A percentile compares a stretch with the other conserved stretches of the same genome.
Conservation (phyloP, 2,888 invertebrate genomes). For the Orthosia cruda region DNA sequence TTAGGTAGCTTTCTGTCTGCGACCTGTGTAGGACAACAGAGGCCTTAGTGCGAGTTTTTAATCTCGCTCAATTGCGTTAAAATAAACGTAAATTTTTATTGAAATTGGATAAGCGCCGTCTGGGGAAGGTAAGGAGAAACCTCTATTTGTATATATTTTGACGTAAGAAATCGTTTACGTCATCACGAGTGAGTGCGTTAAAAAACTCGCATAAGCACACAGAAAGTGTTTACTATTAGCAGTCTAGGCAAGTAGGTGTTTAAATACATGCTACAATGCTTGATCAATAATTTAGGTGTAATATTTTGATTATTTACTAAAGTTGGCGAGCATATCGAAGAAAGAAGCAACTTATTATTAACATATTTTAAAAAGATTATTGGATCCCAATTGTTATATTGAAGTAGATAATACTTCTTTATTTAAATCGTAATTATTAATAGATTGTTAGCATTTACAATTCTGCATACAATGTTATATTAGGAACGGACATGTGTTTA, state of each 20-base stretch:
- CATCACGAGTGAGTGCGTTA: too few relatives aligned
- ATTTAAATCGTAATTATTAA: conserved; percentile 1
- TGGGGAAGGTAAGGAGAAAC: too few relatives aligned
- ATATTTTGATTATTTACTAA: neutral
- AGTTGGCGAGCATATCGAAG: conserved; percentile 1
- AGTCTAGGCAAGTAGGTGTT: neutral
- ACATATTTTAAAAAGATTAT: neutral
- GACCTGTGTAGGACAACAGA: neutral
- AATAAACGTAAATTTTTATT: too few relatives aligned
- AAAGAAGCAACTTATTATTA: neutral
- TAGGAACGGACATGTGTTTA: neutral
- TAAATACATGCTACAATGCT: too few relatives aligned
- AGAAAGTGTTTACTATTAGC: neutral
- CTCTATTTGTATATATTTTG: too few relatives aligned
- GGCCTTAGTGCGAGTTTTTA: too few relatives aligned
- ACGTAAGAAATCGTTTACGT: too few relatives aligned
- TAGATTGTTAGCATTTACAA: neutral
- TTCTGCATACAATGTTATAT: conserved; percentile 1
- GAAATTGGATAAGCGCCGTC: too few relatives aligned
- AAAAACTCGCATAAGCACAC: too few relatives aligned
- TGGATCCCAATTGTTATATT: neutral
- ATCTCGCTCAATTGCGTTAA: too few relatives aligned
- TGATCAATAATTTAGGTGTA: too few relatives aligned
- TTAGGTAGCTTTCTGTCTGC: conserved; percentile 13
- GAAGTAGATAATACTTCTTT: neutral